phyloP scores from a whole-genome alignment of 2,113 vertebrate genomes.

The Ellobius talpinus region DNA sequence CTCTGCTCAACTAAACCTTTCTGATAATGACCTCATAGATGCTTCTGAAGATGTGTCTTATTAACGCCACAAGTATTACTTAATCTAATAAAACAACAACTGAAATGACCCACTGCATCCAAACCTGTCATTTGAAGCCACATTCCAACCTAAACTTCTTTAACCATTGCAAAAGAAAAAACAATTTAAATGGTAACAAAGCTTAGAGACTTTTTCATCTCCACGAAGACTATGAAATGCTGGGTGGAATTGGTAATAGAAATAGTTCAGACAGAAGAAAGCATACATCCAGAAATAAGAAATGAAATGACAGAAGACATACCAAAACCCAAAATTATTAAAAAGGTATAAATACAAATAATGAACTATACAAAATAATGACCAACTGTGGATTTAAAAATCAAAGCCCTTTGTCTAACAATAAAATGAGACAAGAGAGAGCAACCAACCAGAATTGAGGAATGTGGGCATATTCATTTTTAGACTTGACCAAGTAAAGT shows the following conservation, averaged over 20 bases:
- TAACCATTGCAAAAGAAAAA: background rate
- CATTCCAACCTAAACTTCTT: background rate
- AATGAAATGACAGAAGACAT: background rate
- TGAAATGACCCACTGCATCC: background rate
- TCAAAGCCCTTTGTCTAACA: background rate
- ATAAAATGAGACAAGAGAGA: background rate
- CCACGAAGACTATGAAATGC: background rate
- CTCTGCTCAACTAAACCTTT: background rate
- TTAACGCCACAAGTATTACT: background rate
- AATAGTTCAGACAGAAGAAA: background rate
- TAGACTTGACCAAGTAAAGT: background rate
- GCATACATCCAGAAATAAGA: background rate
- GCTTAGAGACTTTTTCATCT: background rate
- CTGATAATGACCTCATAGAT: background rate
- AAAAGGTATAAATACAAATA: background rate
- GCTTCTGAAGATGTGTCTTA: background rate
- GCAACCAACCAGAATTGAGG: background rate
- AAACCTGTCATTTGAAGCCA: background rate
- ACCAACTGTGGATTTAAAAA: background rate
- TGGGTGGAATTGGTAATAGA: background rate
- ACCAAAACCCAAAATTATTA: background rate
- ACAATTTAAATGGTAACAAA: background rate
- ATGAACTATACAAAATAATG: background rate
- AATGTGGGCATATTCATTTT: background rate
- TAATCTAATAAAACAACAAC: background rate